Evolutionary conservation across 92 coral and sea anemone species (phyloP), one percentile per base, ranked within the genome.

Genomic region (Zoanthus gigantus): DNA sequence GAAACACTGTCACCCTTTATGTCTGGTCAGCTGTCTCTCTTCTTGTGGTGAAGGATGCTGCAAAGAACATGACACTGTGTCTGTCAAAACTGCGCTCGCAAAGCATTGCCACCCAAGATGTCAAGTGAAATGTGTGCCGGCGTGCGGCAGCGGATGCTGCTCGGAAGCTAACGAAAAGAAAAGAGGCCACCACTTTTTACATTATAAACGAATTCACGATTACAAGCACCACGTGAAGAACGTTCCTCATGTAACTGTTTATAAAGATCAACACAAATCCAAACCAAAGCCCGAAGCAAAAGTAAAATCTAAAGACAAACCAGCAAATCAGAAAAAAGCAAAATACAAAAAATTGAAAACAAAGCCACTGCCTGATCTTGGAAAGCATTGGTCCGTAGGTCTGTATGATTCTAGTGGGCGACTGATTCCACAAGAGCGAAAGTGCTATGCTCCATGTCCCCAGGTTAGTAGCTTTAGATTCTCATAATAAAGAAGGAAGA

Each of bases 121-220:
- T 72, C 83, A 87, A 65, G 72, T n/a, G 42, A 45, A 72, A 17
- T 97, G 99, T 79, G 58, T 86, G 17, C 98, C 96, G 6, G 82
- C 98, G 17, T 97, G 99, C 69, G 98, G 96, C 78, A 92, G 98
- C 60, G 98, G 98, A 17, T 97, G 99, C 86, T 97, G 99, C 66
- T 90, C 96, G 44, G 91, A 90, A 54, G 92, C 93, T 1, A 94
- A 94, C 30, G 95, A 95, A 77, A 78, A 47, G 31, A 93, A 92
- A 82, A 61, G 98, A 78, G 94, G 93, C 3, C 93, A 94, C 46
- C 83, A 89, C 63, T 91, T 92, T 56, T 61, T 89, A 7, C 96
- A 93, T 84, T 95, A 87, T 50, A 93, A 89, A 68, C 88, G 76
- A 18, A 88, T 91, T 69, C 60, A 79, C 56, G 94, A 91, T 61